Conservation (phyloP, 2,113 vertebrate genomes). For the Pardalotus punctatus region DNA sequence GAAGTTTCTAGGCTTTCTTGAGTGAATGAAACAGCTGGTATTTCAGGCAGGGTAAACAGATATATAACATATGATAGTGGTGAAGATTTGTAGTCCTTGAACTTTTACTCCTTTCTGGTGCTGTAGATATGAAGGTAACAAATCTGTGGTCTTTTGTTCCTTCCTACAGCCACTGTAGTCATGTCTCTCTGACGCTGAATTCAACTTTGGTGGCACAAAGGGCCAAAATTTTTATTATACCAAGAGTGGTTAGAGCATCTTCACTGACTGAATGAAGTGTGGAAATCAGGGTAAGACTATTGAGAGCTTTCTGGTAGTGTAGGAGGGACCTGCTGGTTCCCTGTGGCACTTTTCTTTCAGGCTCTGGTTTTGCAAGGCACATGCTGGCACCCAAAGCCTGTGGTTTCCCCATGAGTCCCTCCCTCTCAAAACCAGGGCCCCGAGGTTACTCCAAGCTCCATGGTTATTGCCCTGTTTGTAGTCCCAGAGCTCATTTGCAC, state of each 20-base stretch:
- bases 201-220: not conserved
- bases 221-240: not conserved
- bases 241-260: not conserved
- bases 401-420: not conserved
- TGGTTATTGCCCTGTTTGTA: not conserved
- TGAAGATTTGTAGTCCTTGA: not conserved
- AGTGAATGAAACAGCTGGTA: not conserved
- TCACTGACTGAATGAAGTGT: not conserved
- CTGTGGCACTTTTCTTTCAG: not conserved
- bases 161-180: not conserved
- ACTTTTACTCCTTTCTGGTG: not conserved
- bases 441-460: not conserved
- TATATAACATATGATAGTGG: fast-evolving
- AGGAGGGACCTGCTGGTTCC: not conserved
- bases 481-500: not conserved
- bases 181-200: not conserved
- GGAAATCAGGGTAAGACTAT: not conserved
- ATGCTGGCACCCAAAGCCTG: not conserved
- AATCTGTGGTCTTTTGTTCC: not conserved
- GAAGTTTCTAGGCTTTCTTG: not conserved
- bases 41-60: not conserved
- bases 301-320: not conserved
- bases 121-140: not conserved
- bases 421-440: not conserved
- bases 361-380: not conserved